phyloP scores from a whole-genome alignment of 2,888 invertebrate species.

The Chouioia cunea region DNA sequence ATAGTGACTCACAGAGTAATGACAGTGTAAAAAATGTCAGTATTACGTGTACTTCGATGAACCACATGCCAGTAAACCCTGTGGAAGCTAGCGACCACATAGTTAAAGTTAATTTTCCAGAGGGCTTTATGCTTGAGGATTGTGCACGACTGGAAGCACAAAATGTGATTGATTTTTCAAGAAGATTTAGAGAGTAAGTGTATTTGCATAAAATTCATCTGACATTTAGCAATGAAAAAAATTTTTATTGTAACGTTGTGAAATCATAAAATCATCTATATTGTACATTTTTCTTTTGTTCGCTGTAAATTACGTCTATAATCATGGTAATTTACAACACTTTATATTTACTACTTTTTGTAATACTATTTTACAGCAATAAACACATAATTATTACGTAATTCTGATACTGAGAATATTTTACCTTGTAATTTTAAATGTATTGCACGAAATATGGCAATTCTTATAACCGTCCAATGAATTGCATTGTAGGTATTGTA shows the following conservation, averaged over 20 bases:
- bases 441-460: background rate
- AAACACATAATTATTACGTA: constrained; percentile 38
- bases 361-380: constrained; percentile 45
- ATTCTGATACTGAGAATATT: constrained; percentile 1
- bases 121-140: too few relatives aligned
- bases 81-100: too few relatives aligned
- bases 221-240: constrained; percentile 21
- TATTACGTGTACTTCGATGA: constrained; percentile 32
- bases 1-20: constrained; percentile 49
- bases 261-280: constrained; percentile 34
- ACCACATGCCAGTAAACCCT: too few relatives aligned
- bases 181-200: constrained; percentile 60
- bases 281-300: constrained; percentile 43
- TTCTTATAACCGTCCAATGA: background rate
- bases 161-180: constrained; percentile 49
- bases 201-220: constrained; percentile 26
- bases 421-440: constrained; percentile 6
- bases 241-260: constrained; percentile 40
- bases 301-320: constrained; percentile 41
- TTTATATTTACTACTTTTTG: constrained; percentile 45
- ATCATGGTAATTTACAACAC: constrained; percentile 43
- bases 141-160: background rate
- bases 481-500: constrained; percentile 58
- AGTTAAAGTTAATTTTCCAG: too few relatives aligned
- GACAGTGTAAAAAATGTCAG: constrained; percentile 48